phyloP scores from a whole-genome alignment of 2,797 vertebrate species.

The Chelon auratus region DNA sequence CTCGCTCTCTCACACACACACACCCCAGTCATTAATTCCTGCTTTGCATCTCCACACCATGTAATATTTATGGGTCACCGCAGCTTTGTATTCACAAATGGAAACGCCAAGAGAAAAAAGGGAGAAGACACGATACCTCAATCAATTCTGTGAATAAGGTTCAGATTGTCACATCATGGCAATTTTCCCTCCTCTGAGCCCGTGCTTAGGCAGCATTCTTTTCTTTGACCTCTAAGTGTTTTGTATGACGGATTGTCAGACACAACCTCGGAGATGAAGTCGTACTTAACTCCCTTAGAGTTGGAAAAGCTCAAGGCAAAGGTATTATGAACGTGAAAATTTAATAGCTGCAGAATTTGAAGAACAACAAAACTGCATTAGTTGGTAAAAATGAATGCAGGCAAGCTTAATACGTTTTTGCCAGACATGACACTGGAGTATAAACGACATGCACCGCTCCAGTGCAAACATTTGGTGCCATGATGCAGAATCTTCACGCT shows the following conservation, averaged over 20 bases:
- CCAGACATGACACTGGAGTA: constrained; percentile 47
- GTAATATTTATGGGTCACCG: constrained; percentile 87
- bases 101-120: constrained; percentile 79
- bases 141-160: constrained; percentile 81
- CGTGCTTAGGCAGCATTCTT: constrained; percentile 79
- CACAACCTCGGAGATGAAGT: constrained; percentile 72
- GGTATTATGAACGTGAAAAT: constrained; percentile 58
- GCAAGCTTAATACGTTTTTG: constrained; percentile 49
- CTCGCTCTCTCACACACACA: constrained; percentile 50
- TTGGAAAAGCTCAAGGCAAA: constrained; percentile 65
- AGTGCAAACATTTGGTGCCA: constrained; percentile 56
- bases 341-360: constrained; percentile 57
- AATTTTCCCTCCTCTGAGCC: constrained; percentile 63
- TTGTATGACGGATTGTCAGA: constrained; percentile 74
- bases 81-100: constrained; percentile 86
- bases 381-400: constrained; percentile 63
- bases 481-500: constrained; percentile 55
- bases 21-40: constrained; percentile 85
- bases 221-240: constrained; percentile 81
- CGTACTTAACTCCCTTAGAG: constrained; percentile 57
- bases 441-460: constrained; percentile 37
- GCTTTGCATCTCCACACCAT: constrained; percentile 87
- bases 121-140: constrained; percentile 80
- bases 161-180: constrained; percentile 77
- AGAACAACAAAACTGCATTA: constrained; percentile 74